phyloP scores from a whole-genome alignment of 1,140 invertebrate species.

The Drosophila prosaltans region DNA sequence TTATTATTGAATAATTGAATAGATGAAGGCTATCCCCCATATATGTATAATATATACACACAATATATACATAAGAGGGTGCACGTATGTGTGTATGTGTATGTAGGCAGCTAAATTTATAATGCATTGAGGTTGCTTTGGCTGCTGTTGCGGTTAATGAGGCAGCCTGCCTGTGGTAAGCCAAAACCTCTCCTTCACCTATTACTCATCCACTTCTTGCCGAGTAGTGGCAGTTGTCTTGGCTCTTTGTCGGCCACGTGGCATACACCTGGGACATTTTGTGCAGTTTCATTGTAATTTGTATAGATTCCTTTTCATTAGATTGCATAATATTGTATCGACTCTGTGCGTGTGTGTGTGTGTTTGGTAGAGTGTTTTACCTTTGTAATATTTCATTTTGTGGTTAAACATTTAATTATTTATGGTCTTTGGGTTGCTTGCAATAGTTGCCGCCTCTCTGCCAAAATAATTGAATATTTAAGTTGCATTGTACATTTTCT shows the following conservation, averaged over 20 bases:
- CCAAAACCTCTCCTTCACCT: not conserved
- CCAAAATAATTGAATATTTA: slow-evolving; percentile 71
- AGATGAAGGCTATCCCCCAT: slow-evolving; percentile 34
- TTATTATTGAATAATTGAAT: slow-evolving; percentile 76
- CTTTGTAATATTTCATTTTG: slow-evolving; percentile 66
- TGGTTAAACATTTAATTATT: slow-evolving; percentile 57
- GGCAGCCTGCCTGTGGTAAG: slow-evolving; percentile 44
- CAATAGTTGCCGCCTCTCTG: slow-evolving; percentile 18
- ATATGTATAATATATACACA: slow-evolving; percentile 14
- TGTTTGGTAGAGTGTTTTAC: slow-evolving; percentile 12
- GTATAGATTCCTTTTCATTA: slow-evolving; percentile 64
- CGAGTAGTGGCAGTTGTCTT: too few relatives aligned
- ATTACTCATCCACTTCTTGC: too few relatives aligned
- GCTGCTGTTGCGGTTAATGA: slow-evolving; percentile 68
- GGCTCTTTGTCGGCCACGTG: slow-evolving; percentile 32
- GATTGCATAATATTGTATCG: slow-evolving; percentile 50
- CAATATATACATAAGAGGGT: slow-evolving; percentile 8
- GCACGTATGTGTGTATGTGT: too few relatives aligned
- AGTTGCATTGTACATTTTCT: slow-evolving; percentile 37
- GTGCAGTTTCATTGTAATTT: slow-evolving; percentile 41
- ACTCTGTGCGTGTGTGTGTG: slow-evolving; percentile 7
- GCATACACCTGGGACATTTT: slow-evolving; percentile 55
- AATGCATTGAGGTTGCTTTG: slow-evolving; percentile 62
- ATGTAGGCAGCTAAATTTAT: slow-evolving; percentile 61
- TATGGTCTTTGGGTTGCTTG: slow-evolving; percentile 41